Percentiles rank a stretch among this genome's conserved stretches.
These are phyloP conservation scores for Acanthopleura granulata DNA, from an alignment of 2,888 invertebrate species.

Conservation along the genomic window DNA sequence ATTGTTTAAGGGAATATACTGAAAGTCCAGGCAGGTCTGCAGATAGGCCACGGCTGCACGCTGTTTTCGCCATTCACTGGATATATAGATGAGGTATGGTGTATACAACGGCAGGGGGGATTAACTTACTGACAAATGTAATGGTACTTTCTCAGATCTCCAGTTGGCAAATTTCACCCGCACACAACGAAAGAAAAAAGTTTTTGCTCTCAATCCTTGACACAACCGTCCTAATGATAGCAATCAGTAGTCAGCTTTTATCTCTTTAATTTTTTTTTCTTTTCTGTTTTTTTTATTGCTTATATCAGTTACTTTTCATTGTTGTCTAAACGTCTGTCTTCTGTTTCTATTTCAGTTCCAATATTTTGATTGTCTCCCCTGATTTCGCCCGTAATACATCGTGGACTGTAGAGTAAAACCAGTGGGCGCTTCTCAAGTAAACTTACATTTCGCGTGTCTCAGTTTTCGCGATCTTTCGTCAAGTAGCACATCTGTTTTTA, in stretches of 20 bases:
- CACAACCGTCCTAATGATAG: no score
- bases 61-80: neutral
- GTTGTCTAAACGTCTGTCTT: neutral
- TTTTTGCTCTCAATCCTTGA: no score
- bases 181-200: neutral
- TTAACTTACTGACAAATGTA: neutral
- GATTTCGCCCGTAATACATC: neutral
- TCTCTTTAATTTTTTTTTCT: neutral
- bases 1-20: neutral
- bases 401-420: no score
- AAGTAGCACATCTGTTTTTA: no score
- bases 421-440: no score
- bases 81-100: conserved; percentile 9
- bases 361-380: neutral
- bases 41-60: neutral
- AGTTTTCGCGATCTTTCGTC: no score
- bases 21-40: neutral
- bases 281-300: neutral
- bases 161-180: neutral
- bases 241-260: no score
- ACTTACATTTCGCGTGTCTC: no score
- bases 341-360: neutral
- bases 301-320: neutral
- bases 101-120: neutral
- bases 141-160: neutral